phyloP scores from a whole-genome alignment of 2,888 invertebrate species.

The Cephus spinipes region DNA sequence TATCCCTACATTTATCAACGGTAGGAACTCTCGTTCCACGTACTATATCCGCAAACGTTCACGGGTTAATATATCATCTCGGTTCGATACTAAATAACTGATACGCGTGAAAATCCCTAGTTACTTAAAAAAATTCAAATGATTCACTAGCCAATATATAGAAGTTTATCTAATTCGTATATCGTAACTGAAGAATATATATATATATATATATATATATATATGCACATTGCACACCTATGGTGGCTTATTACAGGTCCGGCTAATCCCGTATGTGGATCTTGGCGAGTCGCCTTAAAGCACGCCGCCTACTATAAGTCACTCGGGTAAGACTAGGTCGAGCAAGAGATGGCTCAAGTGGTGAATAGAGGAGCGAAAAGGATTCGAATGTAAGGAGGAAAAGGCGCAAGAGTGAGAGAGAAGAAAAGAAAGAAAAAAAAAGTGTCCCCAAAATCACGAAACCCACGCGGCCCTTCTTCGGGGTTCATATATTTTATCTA shows the following conservation, averaged over 20 bases:
- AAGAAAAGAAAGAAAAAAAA: conserved; percentile 13
- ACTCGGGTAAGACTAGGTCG: conserved; percentile 1
- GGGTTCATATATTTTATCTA: conserved; percentile 57
- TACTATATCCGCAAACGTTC: neutral
- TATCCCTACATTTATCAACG: neutral
- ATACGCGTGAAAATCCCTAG: neutral
- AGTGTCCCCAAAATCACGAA: conserved; percentile 31
- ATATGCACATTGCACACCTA: neutral
- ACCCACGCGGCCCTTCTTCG: conserved; percentile 24
- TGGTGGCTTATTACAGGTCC: neutral
- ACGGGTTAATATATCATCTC: neutral
- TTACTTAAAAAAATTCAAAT: neutral
- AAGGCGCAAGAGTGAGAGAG: neutral
- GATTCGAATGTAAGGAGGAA: neutral
- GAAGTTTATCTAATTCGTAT: neutral
- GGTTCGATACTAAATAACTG: neutral
- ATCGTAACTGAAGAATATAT: neutral
- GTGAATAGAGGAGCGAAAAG: neutral
- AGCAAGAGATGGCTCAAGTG: neutral
- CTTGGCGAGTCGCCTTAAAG: conserved; percentile 19
- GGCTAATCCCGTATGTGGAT: conserved; percentile 2
- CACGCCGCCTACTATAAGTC: conserved; percentile 26
- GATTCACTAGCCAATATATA: neutral
- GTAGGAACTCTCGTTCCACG: neutral
- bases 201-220: neutral